Percentiles rank a stretch among this genome's conserved stretches.
Conservation (phyloP, 2,797 vertebrate species). For the Melanotaenia maccullochi region DNA sequence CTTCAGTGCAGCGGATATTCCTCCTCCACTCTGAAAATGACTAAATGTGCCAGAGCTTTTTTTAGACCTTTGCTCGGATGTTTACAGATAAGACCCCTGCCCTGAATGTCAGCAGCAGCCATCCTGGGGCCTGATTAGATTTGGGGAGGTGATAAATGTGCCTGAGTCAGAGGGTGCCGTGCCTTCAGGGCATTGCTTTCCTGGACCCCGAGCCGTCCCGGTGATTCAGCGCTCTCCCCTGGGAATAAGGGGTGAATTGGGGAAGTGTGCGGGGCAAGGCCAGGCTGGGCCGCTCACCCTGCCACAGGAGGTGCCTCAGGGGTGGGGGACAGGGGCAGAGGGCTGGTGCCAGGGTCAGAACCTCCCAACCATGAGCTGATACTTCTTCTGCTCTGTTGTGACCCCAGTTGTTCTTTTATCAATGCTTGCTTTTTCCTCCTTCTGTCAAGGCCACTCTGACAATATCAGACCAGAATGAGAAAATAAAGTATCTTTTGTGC, state of each 20-base stretch:
- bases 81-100: conserved; percentile 85
- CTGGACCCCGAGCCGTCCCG: conserved; percentile 59
- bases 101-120: conserved; percentile 79
- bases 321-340: conserved; percentile 85
- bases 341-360: conserved; percentile 88
- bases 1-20: conserved; percentile 76
- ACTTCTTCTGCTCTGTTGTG: conserved; percentile 84
- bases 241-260: conserved; percentile 79
- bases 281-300: conserved; percentile 73
- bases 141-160: conserved; percentile 85
- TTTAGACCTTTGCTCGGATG: conserved; percentile 83
- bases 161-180: conserved; percentile 80
- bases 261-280: conserved; percentile 82
- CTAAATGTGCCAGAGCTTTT: conserved; percentile 76
- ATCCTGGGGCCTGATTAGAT: conserved; percentile 83
- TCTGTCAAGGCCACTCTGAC: conserved; percentile 73
- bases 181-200: conserved; percentile 72
- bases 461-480: conserved; percentile 43
- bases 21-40: conserved; percentile 73
- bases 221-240: conserved; percentile 74
- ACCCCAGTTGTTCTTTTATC: conserved; percentile 83
- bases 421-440: conserved; percentile 82
- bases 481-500: conserved; percentile 72
- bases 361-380: conserved; percentile 75
- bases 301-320: conserved; percentile 85